A percentile compares a stretch with the other conserved stretches of the same genome.
phyloP scores from a whole-genome alignment of 2,113 vertebrate species.

The Alces alces region DNA sequence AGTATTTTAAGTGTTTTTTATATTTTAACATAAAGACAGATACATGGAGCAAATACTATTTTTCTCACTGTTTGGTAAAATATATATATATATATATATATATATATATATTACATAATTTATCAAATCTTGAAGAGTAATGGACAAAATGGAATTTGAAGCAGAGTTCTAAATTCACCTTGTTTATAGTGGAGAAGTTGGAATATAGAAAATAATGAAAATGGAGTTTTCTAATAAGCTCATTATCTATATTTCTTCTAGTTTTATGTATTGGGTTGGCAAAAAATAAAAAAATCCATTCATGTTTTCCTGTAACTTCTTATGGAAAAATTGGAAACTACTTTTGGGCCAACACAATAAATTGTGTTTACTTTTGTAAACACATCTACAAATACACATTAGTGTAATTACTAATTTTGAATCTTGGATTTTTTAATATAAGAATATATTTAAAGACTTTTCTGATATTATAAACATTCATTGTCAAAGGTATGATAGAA shows the following conservation, averaged over 20 bases:
- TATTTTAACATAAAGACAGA: neutral
- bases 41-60: neutral
- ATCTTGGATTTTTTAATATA: neutral
- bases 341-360: neutral
- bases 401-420: neutral
- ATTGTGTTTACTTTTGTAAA: neutral
- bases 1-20: neutral
- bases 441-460: neutral
- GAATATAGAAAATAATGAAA: neutral
- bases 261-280: neutral
- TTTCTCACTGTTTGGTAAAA: neutral
- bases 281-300: neutral
- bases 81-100: neutral
- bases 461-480: neutral
- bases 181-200: neutral
- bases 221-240: neutral
- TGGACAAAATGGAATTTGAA: neutral
- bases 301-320: neutral
- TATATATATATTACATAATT: neutral
- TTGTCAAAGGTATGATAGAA: neutral
- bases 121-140: neutral
- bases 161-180: neutral
- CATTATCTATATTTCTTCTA: neutral
- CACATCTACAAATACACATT: neutral
- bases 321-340: neutral